Conservation (phyloP, 2,888 invertebrate genomes). For the Neelides folsomi region DNA sequence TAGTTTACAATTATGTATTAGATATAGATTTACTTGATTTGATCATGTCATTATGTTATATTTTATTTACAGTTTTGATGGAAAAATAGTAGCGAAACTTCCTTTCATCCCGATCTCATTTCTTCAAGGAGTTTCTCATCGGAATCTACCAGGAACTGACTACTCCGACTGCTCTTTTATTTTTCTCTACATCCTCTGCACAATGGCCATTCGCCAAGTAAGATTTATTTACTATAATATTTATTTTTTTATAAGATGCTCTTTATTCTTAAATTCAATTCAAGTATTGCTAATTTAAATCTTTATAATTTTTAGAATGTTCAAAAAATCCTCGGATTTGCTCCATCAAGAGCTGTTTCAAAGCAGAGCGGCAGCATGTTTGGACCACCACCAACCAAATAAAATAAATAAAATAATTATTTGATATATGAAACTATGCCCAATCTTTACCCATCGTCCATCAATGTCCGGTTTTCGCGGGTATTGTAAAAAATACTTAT, state of each 20-base stretch:
- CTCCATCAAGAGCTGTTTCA: slow-evolving; percentile 90
- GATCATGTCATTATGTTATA: too few species aligned
- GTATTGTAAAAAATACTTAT: too few species aligned
- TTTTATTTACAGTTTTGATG: slow-evolving; percentile 68
- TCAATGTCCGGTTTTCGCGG: too few species aligned
- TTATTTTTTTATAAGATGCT: too few species aligned
- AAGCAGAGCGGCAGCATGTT: slow-evolving; percentile 84
- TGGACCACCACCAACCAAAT: slow-evolving; percentile 51
- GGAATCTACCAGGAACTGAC: slow-evolving; percentile 91
- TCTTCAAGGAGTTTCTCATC: slow-evolving; percentile 91
- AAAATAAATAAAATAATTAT: slow-evolving; percentile 4
- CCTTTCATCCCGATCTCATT: slow-evolving; percentile 93
- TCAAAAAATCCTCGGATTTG: slow-evolving; percentile 91
- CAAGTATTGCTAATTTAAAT: slow-evolving; percentile 3
- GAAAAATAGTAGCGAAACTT: slow-evolving; percentile 88
- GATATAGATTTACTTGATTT: too few species aligned
- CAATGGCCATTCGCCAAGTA: slow-evolving; percentile 92
- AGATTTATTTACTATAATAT: too few species aligned
- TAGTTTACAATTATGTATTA: too few species aligned
- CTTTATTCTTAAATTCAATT: not conserved
- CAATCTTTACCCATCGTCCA: too few species aligned
- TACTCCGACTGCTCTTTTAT: slow-evolving; percentile 98
- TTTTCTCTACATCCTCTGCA: slow-evolving; percentile 95
- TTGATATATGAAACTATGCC: too few species aligned
- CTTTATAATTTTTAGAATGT: slow-evolving; percentile 65